Base-by-base conservation (phyloP, 2,113 vertebrate genomes). In the Girardinichthys multiradiatus region DNA sequence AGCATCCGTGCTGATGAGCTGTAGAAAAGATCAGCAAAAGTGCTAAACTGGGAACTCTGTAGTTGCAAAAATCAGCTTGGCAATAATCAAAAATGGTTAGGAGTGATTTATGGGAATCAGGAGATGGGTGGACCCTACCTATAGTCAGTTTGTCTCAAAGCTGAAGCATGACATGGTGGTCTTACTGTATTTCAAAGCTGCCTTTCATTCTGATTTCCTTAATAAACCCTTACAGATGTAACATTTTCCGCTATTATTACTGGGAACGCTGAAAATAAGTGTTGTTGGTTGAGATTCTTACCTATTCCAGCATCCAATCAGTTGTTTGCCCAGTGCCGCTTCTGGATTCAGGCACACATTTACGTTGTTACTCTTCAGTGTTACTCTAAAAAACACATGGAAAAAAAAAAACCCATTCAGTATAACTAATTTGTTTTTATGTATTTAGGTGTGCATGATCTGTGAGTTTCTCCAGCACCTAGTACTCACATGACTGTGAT, bases 401-500 rank as follows among this genome's bases (percentile, higher is more conserved):
- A 57, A 80, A 10, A 30, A 54, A 62, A 15, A 10, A 30, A 54
- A 63, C 17, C 77, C 21, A 35, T 73, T 86, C n/a, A 86, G 7
- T 71, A 30, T 39, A 24, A 69, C 0, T 39, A 10, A 14, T 61
- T 8, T 37, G 6, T 3, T 35, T 26, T 24, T 19, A 37, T 27
- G 2, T 39, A 1, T 24, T 51, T 1, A 28, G n/a, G 0, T 15
- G 42, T 35, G 33, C 29, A 29, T 54, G 48, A 3, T 54, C 2
- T 54, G 2, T 66, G 74, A 45, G 26, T 68, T 30, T 70, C 3
- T 70, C 51, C 63, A 62, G 61, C 31, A 28, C 63, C 12, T 58
- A 35, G 10, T 75, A 92, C 93, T 92, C 79, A 95, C 94, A 95
- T 94, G 28, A 95, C 89, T 61, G 92, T 91, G 27, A 86, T 19